Percentiles rank a stretch among this genome's conserved stretches.
phyloP scores from a whole-genome alignment of 1,140 invertebrate species.

The Colletes latitarsis region DNA sequence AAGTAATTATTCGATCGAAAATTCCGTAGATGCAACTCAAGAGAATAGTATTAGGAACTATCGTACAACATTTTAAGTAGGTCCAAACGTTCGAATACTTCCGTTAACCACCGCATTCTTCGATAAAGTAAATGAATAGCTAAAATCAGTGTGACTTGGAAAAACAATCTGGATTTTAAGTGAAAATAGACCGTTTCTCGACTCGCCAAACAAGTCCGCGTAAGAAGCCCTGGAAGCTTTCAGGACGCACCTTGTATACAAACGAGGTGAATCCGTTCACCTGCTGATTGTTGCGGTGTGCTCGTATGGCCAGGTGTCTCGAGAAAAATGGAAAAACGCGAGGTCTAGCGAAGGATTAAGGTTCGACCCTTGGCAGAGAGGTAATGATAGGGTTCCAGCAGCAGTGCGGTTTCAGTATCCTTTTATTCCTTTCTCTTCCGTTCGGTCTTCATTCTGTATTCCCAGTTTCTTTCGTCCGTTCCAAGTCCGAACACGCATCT shows the following conservation, averaged over 20 bases:
- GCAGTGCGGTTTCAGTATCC: conserved; percentile 1
- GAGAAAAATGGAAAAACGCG: conserved; percentile 60
- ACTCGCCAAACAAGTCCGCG: not conserved
- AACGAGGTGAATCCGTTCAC: conserved; percentile 57
- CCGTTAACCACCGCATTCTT: too few species aligned
- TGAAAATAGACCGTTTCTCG: too few species aligned
- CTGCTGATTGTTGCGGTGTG: conserved; percentile 49
- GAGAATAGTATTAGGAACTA: too few species aligned
- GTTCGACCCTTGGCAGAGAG: conserved; percentile 41
- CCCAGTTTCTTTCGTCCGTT: not conserved
- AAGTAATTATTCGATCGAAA: too few species aligned
- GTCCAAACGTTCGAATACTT: too few species aligned
- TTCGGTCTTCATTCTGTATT: conserved; percentile 3
- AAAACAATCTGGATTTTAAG: too few species aligned
- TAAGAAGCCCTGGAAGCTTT: conserved; percentile 26
- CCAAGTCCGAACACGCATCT: not conserved
- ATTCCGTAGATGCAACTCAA: too few species aligned
- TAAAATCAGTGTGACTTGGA: too few species aligned
- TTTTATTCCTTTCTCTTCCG: not conserved
- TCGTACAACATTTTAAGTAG: too few species aligned
- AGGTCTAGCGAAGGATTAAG: conserved; percentile 54
- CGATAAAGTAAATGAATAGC: too few species aligned
- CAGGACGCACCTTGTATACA: conserved; percentile 2
- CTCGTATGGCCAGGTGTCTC: conserved; percentile 67
- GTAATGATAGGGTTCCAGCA: conserved; percentile 64